Conservation (phyloP, 92 coral and sea anemone genomes). For the Epizoanthus fatuus region DNA sequence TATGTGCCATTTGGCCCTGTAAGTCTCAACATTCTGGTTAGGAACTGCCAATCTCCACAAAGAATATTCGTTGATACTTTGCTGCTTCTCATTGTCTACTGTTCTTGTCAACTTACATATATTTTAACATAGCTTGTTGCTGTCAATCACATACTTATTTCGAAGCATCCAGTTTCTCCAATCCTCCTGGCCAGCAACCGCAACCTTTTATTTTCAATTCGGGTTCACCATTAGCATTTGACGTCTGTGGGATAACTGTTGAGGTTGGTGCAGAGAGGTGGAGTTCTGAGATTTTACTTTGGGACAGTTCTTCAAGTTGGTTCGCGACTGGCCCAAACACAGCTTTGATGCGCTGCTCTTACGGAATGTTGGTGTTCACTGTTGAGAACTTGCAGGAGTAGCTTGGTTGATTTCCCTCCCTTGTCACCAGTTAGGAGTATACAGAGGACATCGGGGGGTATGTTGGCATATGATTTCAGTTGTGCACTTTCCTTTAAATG, state of each 20-base stretch:
- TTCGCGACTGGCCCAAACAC: slow-evolving; percentile 29
- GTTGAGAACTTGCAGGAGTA: slow-evolving; percentile 51
- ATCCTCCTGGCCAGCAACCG: not conserved
- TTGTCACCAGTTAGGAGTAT: slow-evolving; percentile 53
- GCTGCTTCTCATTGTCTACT: not conserved
- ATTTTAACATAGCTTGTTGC: not conserved
- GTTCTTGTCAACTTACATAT: not conserved
- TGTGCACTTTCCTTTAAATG: slow-evolving; percentile 37
- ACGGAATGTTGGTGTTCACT: slow-evolving; percentile 50
- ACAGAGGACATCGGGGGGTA: slow-evolving; percentile 35
- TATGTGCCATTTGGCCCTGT: slow-evolving; percentile 58
- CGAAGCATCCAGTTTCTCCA: not conserved
- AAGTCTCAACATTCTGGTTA: slow-evolving; percentile 44
- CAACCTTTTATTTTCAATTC: not conserved
- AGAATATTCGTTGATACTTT: not conserved
- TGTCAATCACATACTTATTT: not conserved
- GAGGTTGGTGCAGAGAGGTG: no score
- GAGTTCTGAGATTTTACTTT: no score
- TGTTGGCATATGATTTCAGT: slow-evolving; percentile 27
- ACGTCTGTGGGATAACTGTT: no score
- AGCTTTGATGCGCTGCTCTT: slow-evolving; percentile 20
- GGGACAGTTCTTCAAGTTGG: not conserved
- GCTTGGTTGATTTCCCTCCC: slow-evolving; percentile 56
- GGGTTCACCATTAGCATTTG: no score
- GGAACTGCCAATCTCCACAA: slow-evolving; percentile 56